Conservation (phyloP, 2,888 invertebrate species). For the Diplazon laetatorius region DNA sequence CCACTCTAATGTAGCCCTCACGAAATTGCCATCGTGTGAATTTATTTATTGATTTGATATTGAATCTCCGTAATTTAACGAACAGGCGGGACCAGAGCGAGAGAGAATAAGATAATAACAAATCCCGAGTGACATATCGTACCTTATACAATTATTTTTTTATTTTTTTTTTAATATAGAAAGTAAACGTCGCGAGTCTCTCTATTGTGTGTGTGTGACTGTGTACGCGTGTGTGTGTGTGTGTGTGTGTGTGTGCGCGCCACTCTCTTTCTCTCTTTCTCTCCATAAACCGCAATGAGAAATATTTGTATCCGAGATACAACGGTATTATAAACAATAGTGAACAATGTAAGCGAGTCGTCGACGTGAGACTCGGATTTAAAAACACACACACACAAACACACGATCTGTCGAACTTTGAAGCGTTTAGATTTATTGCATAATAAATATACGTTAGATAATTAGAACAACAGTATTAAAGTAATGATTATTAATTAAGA, state of each 20-base stretch:
- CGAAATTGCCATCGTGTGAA: too few relatives aligned
- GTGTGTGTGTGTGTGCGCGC: conserved; percentile 10
- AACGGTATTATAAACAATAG: conserved; percentile 19
- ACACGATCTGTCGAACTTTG: conserved; percentile 21
- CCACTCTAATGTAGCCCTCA: too few relatives aligned
- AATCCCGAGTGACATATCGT: conserved; percentile 62
- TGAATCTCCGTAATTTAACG: background rate
- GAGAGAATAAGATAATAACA: conserved; percentile 42
- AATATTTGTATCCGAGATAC: conserved; percentile 32
- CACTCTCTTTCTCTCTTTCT: too few relatives aligned
- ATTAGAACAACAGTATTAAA: conserved; percentile 77
- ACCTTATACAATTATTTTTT: conserved; percentile 54
- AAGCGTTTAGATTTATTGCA: conserved; percentile 46
- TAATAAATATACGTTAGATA: conserved; percentile 50
- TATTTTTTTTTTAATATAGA: background rate
- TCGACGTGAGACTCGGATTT: conserved; percentile 5
- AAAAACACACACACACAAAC: conserved; percentile 13
- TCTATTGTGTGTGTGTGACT: conserved; percentile 22
- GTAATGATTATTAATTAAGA: conserved; percentile 72
- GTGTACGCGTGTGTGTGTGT: conserved; percentile 15
- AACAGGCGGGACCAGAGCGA: conserved; percentile 19
- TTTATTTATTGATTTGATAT: background rate
- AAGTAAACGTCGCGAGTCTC: conserved; percentile 12
- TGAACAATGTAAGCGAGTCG: background rate
- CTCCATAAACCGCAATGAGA: conserved; percentile 3